phyloP scores from a whole-genome alignment of 2,888 invertebrate species.

The Alloplasta piceator region DNA sequence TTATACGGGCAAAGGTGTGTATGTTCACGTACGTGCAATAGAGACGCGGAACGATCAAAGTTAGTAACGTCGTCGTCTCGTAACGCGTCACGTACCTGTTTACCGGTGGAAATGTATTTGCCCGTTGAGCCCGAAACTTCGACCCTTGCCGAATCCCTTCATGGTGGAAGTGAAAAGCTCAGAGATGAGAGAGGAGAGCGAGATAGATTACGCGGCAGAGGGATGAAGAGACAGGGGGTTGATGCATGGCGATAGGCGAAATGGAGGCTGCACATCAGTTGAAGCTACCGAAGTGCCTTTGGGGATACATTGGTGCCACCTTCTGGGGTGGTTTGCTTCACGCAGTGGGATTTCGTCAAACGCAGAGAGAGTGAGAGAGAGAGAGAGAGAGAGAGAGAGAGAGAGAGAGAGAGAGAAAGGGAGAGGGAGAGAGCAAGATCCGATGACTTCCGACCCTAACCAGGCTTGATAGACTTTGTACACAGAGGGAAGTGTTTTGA shows the following conservation, averaged over 20 bases:
- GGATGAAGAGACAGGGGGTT: neutral
- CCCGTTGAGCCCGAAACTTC: conserved; percentile 59
- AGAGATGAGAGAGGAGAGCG: neutral
- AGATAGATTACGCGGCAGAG: neutral
- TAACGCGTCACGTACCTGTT: conserved; percentile 64
- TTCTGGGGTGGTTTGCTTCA: conserved; percentile 35
- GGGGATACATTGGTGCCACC: conserved; percentile 17
- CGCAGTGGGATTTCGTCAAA: conserved; percentile 51
- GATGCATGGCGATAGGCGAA: no score
- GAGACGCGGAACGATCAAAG: conserved; percentile 63
- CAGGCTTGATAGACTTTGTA: no score
- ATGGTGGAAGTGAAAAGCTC: conserved; percentile 5
- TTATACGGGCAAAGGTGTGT: neutral
- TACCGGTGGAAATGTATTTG: conserved; percentile 61
- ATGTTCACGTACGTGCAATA: conserved; percentile 4
- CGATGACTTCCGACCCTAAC: conserved; percentile 9
- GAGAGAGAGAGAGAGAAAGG: neutral
- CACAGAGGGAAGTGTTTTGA: no score
- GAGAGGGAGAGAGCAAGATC: neutral
- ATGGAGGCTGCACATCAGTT: neutral
- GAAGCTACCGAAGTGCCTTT: conserved; percentile 38
- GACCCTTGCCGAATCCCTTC: conserved; percentile 54
- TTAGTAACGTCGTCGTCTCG: conserved; percentile 55
- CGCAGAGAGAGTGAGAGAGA: neutral
- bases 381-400: neutral